Evolutionary conservation across 2,888 invertebrate species (phyloP), one percentile per base, ranked within the genome.

Genomic region (Apamea crenata): DNA sequence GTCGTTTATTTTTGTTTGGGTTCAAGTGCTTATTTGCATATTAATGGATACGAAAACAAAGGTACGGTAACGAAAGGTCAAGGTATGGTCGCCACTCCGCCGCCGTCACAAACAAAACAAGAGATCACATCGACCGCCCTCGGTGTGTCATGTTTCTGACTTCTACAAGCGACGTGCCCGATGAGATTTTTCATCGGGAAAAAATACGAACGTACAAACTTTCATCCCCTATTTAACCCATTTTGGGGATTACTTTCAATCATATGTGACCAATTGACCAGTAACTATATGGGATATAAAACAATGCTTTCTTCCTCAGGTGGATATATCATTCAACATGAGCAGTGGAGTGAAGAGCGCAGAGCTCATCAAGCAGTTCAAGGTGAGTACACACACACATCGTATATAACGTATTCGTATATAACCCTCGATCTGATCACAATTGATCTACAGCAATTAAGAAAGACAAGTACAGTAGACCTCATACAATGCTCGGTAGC

Each of bases 241-340:
- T 53, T 56, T 56, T 10, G 10, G 8, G 21, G 25, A 53, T 10
- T 53, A 8, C 21, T 25, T 25, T 56, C 8, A 56, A 29, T n/a
- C 40, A n/a, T 44, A 10, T n/a, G 67, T 44, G 6, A 44, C 40
- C n/a, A 18, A n/a, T 16, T 10, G n/a, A 14, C 21, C 29, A 69
- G 21, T 21, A 14, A 21, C 7, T 21, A 21, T 68, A 63, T 32
- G 68, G 10, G 8, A 21, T 29, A 47, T 66, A 66, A 77, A 12
- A 21, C 10, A 66, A 44, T 44, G 16, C 0, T 59, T 69, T 14
- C 44, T 50, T 83, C n/a, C 78, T 16, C 95, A 96, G 96, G 96
- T 99, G 92, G 99, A 99, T 97, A 99, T 99, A 94, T 99, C 99
- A 92, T 99, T 99, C 97, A 99, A 99, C 97, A 99, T 99, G 98